These are phyloP conservation scores for Lethenteron reissneri DNA, from an alignment of 2,113 vertebrate genomes.

Conservation along the genomic window DNA sequence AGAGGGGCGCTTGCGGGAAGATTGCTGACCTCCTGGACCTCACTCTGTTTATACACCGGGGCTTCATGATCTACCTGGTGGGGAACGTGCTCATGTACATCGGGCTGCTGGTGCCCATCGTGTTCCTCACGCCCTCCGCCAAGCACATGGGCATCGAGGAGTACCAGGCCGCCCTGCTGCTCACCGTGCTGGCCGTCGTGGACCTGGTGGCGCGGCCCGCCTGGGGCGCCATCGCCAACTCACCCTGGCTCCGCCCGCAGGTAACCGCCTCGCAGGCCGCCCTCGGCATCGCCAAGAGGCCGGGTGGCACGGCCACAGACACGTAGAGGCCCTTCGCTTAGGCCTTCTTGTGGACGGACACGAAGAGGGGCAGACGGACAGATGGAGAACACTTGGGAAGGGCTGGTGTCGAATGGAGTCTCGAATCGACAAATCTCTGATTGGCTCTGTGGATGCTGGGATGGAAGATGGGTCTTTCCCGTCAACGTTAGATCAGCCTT, in stretches of 20 bases:
- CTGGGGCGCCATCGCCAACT: constrained; percentile 34
- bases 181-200: constrained; percentile 31
- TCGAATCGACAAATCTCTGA: no score
- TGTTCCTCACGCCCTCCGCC: constrained; percentile 39
- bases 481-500: no score
- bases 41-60: constrained; percentile 39
- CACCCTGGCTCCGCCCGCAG: constrained; percentile 27
- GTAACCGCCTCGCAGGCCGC: neutral
- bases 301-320: no score
- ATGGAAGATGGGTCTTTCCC: no score
- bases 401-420: no score
- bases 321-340: no score
- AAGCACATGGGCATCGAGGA: constrained; percentile 30
- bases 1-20: no score
- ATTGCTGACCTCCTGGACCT: constrained; percentile 28
- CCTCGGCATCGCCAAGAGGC: no score
- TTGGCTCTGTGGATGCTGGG: no score
- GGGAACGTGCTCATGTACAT: constrained; percentile 43
- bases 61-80: constrained; percentile 41
- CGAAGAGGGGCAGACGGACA: no score
- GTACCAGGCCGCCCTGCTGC: constrained; percentile 35
- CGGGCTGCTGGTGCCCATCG: constrained; percentile 35
- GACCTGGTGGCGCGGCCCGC: constrained; percentile 35
- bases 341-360: no score
- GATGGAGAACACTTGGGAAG: no score